Evolutionary conservation across 2,113 vertebrate species (phyloP).

Genomic region (Pseudorectes ferrugineus): DNA sequence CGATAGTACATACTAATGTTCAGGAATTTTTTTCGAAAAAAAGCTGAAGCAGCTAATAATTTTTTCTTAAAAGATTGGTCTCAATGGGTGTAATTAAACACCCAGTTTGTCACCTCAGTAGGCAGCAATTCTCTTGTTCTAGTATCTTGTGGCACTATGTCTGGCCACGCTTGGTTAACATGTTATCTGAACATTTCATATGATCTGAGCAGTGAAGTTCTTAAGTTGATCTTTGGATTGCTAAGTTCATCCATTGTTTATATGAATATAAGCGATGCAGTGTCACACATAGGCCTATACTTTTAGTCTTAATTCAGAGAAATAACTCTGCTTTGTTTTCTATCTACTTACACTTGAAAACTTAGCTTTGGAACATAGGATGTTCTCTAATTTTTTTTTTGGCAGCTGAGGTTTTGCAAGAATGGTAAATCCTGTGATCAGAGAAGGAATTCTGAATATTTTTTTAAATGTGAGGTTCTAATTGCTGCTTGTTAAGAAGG

Average conservation of each 20-base stretch:
- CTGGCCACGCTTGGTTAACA: neutral
- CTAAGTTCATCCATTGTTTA: neutral
- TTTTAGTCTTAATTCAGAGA: neutral
- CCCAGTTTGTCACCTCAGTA: neutral
- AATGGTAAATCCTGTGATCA: neutral
- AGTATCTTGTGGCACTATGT: neutral
- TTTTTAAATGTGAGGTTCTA: neutral
- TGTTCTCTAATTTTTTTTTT: neutral
- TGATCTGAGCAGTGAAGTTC: neutral
- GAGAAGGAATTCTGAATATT: neutral
- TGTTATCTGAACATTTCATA: neutral
- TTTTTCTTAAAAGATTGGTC: rapidly evolving
- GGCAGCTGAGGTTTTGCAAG: neutral
- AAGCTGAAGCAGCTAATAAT: neutral
- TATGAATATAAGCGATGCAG: neutral
- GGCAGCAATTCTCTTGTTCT: neutral
- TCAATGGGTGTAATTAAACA: neutral
- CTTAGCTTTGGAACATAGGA: neutral
- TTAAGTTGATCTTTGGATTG: neutral
- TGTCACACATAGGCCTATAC: neutral
- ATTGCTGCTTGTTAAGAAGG: neutral
- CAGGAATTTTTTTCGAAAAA: rapidly evolving
- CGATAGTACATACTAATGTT: neutral
- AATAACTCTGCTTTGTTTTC: neutral
- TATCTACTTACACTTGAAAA: neutral